Evolutionary conservation across 1,140 invertebrate species (phyloP).

Genomic region (Camponotus floridanus): DNA sequence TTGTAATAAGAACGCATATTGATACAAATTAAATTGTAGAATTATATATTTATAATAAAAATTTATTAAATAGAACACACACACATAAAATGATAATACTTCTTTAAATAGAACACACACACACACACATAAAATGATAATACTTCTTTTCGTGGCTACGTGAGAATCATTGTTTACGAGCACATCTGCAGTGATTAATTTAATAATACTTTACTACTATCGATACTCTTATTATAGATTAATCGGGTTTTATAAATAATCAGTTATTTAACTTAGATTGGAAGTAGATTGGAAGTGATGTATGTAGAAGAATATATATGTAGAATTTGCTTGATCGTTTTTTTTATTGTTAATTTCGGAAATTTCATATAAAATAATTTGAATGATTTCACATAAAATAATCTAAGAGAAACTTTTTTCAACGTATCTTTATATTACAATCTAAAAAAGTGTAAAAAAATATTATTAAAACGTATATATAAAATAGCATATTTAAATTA

Average conservation of each 20-base stretch:
- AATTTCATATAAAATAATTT: constrained; percentile 9
- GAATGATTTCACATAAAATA: too few relatives aligned
- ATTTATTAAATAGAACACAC: not conserved
- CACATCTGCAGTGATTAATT: not conserved
- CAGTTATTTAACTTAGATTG: not conserved
- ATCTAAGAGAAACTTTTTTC: too few relatives aligned
- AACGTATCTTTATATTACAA: too few relatives aligned
- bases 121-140: not conserved
- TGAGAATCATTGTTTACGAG: not conserved
- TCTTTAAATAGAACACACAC: not conserved
- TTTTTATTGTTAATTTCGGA: not conserved
- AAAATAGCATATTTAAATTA: not conserved
- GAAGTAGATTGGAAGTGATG: too few relatives aligned
- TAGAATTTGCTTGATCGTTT: not conserved
- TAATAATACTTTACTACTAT: not conserved
- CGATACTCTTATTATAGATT: not conserved
- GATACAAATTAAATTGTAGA: constrained; percentile 1
- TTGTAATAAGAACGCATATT: not conserved
- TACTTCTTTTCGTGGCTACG: too few relatives aligned
- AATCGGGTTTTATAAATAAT: not conserved
- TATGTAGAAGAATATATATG: too few relatives aligned
- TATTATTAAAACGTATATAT: not conserved
- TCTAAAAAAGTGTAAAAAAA: constrained; percentile 1
- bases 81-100: not conserved
- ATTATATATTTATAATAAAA: not conserved